Conservation (phyloP, 92 coral and sea anemone genomes). For the Paramuricea clavata region DNA sequence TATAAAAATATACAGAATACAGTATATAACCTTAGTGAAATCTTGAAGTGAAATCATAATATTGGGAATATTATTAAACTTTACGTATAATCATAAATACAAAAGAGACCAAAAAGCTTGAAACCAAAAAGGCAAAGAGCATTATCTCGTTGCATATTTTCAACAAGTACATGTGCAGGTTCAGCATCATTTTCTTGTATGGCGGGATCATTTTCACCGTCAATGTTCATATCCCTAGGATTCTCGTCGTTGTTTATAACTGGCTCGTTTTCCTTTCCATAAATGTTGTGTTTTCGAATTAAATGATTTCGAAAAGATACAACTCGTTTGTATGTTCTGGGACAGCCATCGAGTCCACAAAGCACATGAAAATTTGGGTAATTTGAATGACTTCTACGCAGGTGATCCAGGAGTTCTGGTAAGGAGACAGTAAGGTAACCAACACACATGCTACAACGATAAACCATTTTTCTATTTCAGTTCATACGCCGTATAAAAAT, state of each 20-base stretch:
- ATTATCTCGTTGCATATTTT: conserved; percentile 38
- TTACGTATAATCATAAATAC: background rate
- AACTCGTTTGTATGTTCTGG: conserved; percentile 66
- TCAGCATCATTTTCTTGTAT: conserved; percentile 8
- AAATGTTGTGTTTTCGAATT: conserved; percentile 69
- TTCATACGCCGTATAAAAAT: background rate
- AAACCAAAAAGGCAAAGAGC: conserved; percentile 66
- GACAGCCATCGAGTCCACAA: conserved; percentile 72
- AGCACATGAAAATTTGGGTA: conserved; percentile 72
- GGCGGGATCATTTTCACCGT: conserved; percentile 12
- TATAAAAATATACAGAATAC: background rate
- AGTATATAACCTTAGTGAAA: background rate
- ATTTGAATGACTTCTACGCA: conserved; percentile 57
- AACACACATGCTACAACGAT: conserved; percentile 64
- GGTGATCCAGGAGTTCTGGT: conserved; percentile 55
- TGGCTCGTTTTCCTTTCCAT: conserved; percentile 13
- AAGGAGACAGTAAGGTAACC: conserved; percentile 54
- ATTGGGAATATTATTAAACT: background rate
- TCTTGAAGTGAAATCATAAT: background rate
- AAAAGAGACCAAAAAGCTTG: conserved; percentile 64
- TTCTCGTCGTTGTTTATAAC: background rate
- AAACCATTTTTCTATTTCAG: conserved; percentile 18
- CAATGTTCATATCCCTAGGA: background rate
- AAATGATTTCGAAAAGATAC: conserved; percentile 68
- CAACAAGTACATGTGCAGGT: conserved; percentile 25